Conservation (phyloP, 2,888 invertebrate species). For the Zaprionus bogoriensis region DNA sequence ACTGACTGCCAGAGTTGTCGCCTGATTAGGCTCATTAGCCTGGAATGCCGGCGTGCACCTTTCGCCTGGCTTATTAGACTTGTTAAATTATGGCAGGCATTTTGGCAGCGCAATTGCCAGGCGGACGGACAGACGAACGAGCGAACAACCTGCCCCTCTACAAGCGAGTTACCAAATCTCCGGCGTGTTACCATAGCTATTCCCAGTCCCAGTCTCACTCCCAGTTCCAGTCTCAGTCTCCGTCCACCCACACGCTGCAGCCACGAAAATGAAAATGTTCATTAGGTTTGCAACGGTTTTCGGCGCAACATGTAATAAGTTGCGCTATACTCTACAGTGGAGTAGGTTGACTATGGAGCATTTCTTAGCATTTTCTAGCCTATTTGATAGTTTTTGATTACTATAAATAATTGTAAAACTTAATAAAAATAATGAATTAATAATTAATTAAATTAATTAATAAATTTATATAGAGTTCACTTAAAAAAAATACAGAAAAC, state of each 20-base stretch:
- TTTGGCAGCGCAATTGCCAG: conserved; percentile 36
- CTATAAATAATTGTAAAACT: too few relatives aligned
- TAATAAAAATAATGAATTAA: too few relatives aligned
- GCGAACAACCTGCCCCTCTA: too few relatives aligned
- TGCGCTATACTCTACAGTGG: conserved; percentile 21
- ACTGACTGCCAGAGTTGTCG: conserved; percentile 32
- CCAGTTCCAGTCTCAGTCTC: conserved; percentile 5
- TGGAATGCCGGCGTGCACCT: conserved; percentile 51
- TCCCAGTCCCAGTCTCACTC: background rate
- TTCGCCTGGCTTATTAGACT: conserved; percentile 66
- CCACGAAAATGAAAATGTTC: conserved; percentile 69
- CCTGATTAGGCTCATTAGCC: conserved; percentile 61
- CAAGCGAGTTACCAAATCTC: too few relatives aligned
- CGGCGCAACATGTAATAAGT: conserved; percentile 71
- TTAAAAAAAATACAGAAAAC: too few relatives aligned
- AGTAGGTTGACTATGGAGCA: background rate
- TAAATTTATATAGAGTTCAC: too few relatives aligned
- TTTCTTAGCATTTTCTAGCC: too few relatives aligned
- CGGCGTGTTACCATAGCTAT: conserved; percentile 15
- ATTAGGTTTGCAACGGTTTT: conserved; percentile 75
- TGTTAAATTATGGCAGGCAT: conserved; percentile 69
- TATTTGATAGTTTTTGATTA: too few relatives aligned
- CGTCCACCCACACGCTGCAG: conserved; percentile 60
- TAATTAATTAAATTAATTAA: too few relatives aligned
- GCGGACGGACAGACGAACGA: too few relatives aligned